Evolutionary conservation across 2,888 invertebrate species (phyloP), one percentile per base, ranked within the genome.

Genomic region (Epirrita christyi): DNA sequence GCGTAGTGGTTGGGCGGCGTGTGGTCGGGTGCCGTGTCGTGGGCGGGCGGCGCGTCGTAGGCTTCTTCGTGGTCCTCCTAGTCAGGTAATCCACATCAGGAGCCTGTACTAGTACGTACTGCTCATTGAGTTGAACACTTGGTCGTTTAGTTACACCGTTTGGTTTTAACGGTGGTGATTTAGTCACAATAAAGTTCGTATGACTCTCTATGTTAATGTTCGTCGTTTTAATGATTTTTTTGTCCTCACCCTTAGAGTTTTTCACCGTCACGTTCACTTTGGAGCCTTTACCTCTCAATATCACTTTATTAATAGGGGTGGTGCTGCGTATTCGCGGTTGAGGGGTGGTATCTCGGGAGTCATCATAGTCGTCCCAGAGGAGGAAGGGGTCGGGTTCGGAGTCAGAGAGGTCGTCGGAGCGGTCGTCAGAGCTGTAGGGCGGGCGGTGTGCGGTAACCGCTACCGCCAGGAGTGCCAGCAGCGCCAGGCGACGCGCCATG

Each of bases 401-500:
- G 34, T 85, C 81, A 7, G 87, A 86, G 61, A 83, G 74, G 60
- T 82, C 80, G 45, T 72, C 62, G 59, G 32, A 7, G 32, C 8
- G 4, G 21, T 21, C 21, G 21, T n/a, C n/a, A n/a, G 75, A 63
- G 53, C 55, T 63, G 37, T 69, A 73, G 65, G 72, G 75, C 71
- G 80, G 80, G 71, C 75, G 79, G 74, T 76, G 80, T 61, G 75
- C 72, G 63, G 83, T 78, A 68, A 72, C 82, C 80, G 83, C 82
- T 78, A 82, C 85, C 75, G 81, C 87, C 81, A 86, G 80, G 72
- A 88, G 80, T 84, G 78, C 86, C 66, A 86, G 88, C 88, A 89
- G 91, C 92, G 89, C 85, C 90, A 88, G 83, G 85, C 88, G 89
- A 87, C 88, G 91, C 91, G 89, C 89, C 91, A 91, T 92, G 85